Conservation (phyloP, 2,888 invertebrate genomes). For the Drosophila kuntzei region DNA sequence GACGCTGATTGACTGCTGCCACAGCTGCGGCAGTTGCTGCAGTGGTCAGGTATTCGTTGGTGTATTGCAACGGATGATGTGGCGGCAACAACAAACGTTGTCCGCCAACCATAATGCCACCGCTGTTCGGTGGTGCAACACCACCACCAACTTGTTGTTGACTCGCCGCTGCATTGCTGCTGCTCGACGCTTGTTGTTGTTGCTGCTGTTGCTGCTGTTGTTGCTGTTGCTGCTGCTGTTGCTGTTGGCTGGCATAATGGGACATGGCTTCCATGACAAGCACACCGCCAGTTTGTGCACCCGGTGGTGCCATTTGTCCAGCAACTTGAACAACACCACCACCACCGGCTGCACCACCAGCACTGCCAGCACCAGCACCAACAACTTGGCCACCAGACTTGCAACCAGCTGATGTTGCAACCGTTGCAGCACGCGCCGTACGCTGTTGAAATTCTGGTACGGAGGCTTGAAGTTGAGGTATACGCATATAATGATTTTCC, state of each 20-base stretch:
- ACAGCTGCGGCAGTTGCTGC: conserved; percentile 63
- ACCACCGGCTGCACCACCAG: conserved; percentile 38
- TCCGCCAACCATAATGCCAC: conserved; percentile 71
- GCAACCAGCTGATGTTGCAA: conserved; percentile 52
- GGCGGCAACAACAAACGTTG: conserved; percentile 79
- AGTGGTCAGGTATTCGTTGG: conserved; percentile 84
- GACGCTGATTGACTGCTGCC: conserved; percentile 71
- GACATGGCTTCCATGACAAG: conserved; percentile 73
- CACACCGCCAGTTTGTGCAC: conserved; percentile 62
- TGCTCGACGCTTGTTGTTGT: conserved; percentile 7
- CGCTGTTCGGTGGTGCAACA: conserved; percentile 13
- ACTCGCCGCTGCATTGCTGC: conserved; percentile 28
- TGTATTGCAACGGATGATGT: conserved; percentile 83
- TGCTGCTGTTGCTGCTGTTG: conserved; percentile 37
- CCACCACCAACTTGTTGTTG: conserved; percentile 9
- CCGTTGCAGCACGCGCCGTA: conserved; percentile 74
- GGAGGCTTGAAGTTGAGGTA: conserved; percentile 82
- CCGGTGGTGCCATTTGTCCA: conserved; percentile 67
- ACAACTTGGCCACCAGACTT: conserved; percentile 44
- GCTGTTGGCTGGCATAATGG: conserved; percentile 63
- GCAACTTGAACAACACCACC: conserved; percentile 70
- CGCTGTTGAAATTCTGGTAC: conserved; percentile 80
- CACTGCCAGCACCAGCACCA: conserved; percentile 43
- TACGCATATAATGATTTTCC: conserved; percentile 84
- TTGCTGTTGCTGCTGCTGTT: conserved; percentile 23